Conservation (phyloP, 2,888 invertebrate genomes). For the Conops quadrifasciatus region DNA sequence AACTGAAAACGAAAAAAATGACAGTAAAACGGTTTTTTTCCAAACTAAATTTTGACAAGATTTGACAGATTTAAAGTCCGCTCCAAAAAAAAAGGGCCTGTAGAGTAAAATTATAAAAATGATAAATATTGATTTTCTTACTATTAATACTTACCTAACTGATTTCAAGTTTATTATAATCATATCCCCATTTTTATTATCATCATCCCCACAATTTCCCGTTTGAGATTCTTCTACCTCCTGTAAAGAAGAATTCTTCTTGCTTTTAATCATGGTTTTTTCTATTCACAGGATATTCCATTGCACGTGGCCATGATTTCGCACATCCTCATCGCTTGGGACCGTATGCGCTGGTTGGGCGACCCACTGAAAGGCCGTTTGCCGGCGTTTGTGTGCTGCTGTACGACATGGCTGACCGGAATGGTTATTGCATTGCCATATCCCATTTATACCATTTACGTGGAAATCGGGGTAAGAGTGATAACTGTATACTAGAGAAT, state of each 20-base stretch:
- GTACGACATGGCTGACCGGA: constrained; percentile 77
- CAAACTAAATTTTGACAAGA: too few relatives aligned
- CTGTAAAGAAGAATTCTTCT: not conserved
- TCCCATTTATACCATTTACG: constrained; percentile 76
- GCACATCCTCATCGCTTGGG: constrained; percentile 74
- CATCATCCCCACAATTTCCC: too few relatives aligned
- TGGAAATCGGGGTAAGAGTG: constrained; percentile 72
- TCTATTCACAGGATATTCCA: constrained; percentile 72
- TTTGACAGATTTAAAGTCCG: too few relatives aligned
- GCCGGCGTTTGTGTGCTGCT: constrained; percentile 74
- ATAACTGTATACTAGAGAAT: not conserved
- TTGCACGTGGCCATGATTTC: constrained; percentile 76
- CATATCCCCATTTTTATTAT: too few relatives aligned
- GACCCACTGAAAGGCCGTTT: constrained; percentile 73
- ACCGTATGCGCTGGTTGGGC: constrained; percentile 73
- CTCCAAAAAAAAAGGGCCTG: too few relatives aligned
- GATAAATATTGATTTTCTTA: too few relatives aligned
- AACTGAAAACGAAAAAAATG: too few relatives aligned
- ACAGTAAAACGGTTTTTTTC: too few relatives aligned
- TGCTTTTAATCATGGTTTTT: constrained; percentile 18
- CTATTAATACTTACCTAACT: too few relatives aligned
- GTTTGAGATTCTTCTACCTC: too few relatives aligned
- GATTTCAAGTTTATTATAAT: too few relatives aligned
- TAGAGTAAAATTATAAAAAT: too few relatives aligned
- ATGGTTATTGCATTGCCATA: constrained; percentile 77